A percentile compares a stretch with the other conserved stretches of the same genome.
phyloP scores from a whole-genome alignment of 2,797 vertebrate genomes.

The Discoglossus pictus region DNA sequence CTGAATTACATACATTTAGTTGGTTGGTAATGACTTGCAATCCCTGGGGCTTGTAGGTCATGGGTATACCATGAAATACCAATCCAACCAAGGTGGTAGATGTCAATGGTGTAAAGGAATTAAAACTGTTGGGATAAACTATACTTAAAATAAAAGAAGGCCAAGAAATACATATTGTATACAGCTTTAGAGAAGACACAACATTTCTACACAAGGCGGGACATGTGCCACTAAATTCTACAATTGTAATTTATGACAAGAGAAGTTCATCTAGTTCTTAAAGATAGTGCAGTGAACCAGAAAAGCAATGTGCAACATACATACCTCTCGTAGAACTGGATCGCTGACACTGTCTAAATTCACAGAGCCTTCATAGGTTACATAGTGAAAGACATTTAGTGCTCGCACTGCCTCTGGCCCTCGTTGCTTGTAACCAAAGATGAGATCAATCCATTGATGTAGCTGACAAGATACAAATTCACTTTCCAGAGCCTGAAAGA shows the following conservation, averaged over 20 bases:
- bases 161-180: too few relatives aligned
- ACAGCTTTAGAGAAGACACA: too few relatives aligned
- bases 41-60: too few relatives aligned
- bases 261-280: conserved; percentile 52
- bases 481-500: conserved; percentile 92
- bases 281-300: conserved; percentile 57
- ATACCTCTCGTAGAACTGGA: conserved; percentile 88
- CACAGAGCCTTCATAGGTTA: conserved; percentile 93
- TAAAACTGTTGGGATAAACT: too few relatives aligned
- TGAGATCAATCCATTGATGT: conserved; percentile 99
- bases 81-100: too few relatives aligned
- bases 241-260: conserved; percentile 8
- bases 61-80: too few relatives aligned
- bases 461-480: conserved; percentile 99
- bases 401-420: conserved; percentile 94
- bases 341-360: conserved; percentile 91
- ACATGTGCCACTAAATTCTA: too few relatives aligned
- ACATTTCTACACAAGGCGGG: too few relatives aligned
- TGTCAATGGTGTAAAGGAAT: too few relatives aligned
- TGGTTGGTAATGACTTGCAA: too few relatives aligned
- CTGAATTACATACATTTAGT: too few relatives aligned
- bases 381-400: conserved; percentile 95
- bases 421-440: conserved; percentile 98
- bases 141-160: too few relatives aligned
- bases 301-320: conserved; percentile 48